Conservation (phyloP, 2,113 vertebrate species). For the Etheostoma spectabile region DNA sequence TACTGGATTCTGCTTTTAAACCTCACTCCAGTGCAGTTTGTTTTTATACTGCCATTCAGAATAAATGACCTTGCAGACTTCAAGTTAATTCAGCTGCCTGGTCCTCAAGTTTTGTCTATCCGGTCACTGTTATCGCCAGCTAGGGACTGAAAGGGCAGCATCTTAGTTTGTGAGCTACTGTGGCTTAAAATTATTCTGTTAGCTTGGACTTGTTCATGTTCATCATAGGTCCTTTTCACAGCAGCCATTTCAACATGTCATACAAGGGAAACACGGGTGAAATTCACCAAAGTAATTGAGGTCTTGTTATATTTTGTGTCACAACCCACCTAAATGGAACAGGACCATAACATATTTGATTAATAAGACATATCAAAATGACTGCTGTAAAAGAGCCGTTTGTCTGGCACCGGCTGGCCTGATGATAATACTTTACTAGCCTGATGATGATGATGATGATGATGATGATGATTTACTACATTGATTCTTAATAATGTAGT, state of each 20-base stretch:
- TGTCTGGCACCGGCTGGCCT: conserved; percentile 10
- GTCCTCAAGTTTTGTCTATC: not conserved
- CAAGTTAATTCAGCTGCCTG: not conserved
- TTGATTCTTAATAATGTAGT: not conserved
- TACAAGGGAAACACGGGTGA: too few species aligned
- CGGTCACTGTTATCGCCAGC: conserved; percentile 6
- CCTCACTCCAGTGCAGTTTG: not conserved
- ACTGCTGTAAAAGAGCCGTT: too few species aligned
- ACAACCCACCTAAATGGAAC: too few species aligned
- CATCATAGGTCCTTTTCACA: not conserved
- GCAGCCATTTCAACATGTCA: too few species aligned
- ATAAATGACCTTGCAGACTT: not conserved
- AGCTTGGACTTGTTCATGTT: not conserved
- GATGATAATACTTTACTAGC: not conserved
- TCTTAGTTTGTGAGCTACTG: not conserved
- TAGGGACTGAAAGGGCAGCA: not conserved
- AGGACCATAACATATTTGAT: too few species aligned
- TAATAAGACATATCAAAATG: too few species aligned
- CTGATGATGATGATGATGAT: not conserved
- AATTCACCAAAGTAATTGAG: too few species aligned
- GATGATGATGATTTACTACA: conserved; percentile 21
- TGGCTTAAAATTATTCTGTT: conserved; percentile 20
- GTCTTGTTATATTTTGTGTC: too few species aligned
- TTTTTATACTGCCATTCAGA: not conserved
- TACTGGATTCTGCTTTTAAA: conserved; percentile 12